Evolutionary conservation across 2,113 vertebrate species (phyloP).

Genomic region (Apteryx owenii): DNA sequence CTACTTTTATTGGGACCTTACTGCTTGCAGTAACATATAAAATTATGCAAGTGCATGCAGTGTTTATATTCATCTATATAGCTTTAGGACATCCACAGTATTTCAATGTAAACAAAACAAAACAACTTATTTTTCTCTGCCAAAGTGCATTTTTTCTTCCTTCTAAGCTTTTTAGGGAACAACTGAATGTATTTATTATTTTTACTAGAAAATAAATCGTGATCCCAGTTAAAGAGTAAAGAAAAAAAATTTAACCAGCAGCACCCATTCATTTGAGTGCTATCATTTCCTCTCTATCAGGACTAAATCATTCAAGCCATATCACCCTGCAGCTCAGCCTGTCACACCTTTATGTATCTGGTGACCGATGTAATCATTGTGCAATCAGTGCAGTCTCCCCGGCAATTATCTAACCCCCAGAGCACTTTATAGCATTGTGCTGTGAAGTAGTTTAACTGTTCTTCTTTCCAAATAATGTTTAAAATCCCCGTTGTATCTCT

Average conservation of each 20-base stretch:
- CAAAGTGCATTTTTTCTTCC: neutral
- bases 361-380: neutral
- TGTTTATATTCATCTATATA: conserved; percentile 12
- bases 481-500: neutral
- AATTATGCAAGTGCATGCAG: neutral
- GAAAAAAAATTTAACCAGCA: neutral
- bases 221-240: neutral
- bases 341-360: neutral
- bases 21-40: neutral
- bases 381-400: neutral
- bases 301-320: neutral
- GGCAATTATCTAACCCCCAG: neutral
- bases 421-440: neutral
- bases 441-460: neutral
- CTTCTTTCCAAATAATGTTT: neutral
- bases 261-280: neutral
- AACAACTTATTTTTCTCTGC: neutral
- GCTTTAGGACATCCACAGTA: neutral
- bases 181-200: neutral
- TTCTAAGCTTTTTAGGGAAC: neutral
- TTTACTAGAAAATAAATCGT: neutral
- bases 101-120: neutral
- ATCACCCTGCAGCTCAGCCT: neutral
- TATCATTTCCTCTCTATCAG: neutral
- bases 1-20: neutral